A percentile compares a stretch with the other conserved stretches of the same genome.
phyloP scores from a whole-genome alignment of 2,888 invertebrate species.

The Metallyticus violacea region DNA sequence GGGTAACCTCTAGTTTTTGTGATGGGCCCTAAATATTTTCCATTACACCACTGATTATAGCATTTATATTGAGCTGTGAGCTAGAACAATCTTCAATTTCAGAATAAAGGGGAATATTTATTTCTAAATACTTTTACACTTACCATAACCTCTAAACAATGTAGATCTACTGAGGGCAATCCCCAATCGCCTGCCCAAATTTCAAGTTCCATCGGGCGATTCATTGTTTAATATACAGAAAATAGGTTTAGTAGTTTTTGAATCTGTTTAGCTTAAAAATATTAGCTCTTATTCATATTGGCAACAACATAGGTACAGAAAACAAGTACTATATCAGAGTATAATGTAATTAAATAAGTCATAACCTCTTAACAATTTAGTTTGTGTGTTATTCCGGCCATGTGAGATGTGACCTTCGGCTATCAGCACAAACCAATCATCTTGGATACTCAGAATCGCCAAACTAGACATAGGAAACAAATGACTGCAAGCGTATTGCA shows the following conservation, averaged over 20 bases:
- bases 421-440: background rate
- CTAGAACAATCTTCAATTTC: no score
- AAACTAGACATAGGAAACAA: background rate
- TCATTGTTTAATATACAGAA: slow-evolving; percentile 15
- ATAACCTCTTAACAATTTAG: background rate
- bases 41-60: no score
- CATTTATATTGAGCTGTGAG: no score
- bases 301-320: background rate
- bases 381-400: background rate
- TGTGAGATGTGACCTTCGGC: background rate
- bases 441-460: background rate
- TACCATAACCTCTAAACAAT: slow-evolving; percentile 79
- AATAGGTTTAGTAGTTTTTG: background rate
- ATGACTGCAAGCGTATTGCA: background rate
- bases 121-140: slow-evolving; percentile 45
- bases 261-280: background rate
- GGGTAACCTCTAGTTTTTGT: no score
- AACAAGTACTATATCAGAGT: background rate
- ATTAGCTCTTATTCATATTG: background rate
- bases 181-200: slow-evolving; percentile 88
- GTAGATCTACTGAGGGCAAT: slow-evolving; percentile 78
- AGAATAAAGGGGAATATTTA: no score
- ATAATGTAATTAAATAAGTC: background rate
- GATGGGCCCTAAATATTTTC: no score
- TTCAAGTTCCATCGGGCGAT: slow-evolving; percentile 54